phyloP scores from a whole-genome alignment of 2,797 vertebrate species.

The Sternotherus odoratus region DNA sequence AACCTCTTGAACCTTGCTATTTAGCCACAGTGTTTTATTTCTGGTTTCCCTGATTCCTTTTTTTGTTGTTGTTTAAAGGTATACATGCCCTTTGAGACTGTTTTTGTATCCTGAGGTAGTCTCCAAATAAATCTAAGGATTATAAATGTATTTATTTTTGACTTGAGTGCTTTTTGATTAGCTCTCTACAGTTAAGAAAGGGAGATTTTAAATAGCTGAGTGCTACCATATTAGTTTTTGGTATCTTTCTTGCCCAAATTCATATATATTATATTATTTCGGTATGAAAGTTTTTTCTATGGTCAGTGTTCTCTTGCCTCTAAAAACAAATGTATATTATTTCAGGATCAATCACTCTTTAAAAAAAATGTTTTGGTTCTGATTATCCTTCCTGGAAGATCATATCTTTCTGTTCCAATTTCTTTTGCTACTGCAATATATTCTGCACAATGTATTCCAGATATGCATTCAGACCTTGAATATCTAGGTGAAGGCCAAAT shows the following conservation, averaged over 20 bases:
- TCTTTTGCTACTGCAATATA: background rate
- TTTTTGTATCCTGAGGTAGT: background rate
- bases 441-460: background rate
- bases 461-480: background rate
- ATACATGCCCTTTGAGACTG: background rate
- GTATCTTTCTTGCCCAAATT: background rate
- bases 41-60: background rate
- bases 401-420: background rate
- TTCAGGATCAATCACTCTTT: background rate
- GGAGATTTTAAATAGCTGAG: background rate
- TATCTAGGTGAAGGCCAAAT: background rate
- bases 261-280: background rate
- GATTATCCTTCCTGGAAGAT: background rate
- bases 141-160: background rate
- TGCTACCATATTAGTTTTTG: background rate
- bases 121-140: background rate
- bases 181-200: background rate
- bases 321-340: background rate
- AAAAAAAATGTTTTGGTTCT: background rate
- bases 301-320: background rate
- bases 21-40: background rate
- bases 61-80: background rate
- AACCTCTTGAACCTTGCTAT: background rate
- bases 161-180: background rate
- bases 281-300: background rate